phyloP scores from a whole-genome alignment of 2,888 invertebrate genomes.

The Microctonus brassicae region DNA sequence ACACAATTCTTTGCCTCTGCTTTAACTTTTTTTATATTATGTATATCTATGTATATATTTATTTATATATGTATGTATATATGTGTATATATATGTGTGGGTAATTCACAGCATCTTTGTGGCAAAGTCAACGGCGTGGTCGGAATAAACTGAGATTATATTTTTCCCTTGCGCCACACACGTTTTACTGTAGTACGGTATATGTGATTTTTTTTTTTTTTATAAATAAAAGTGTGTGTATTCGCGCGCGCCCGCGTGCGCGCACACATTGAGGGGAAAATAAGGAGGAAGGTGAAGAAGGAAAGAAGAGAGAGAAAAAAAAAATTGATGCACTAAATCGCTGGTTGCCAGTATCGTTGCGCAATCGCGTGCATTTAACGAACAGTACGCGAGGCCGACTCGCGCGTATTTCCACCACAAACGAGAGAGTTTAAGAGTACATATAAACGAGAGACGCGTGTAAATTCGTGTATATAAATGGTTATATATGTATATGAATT shows the following conservation, averaged over 20 bases:
- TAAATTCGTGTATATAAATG: neutral
- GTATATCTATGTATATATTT: neutral
- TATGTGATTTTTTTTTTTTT: no score
- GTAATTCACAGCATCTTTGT: no score
- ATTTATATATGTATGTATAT: slow-evolving; percentile 20
- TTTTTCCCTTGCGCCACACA: slow-evolving; percentile 38
- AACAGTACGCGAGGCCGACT: slow-evolving; percentile 16
- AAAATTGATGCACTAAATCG: slow-evolving; percentile 46
- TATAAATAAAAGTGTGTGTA: no score
- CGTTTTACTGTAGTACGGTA: slow-evolving; percentile 24
- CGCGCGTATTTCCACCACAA: neutral
- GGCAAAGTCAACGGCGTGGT: neutral
- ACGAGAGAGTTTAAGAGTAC: neutral
- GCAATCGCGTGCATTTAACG: slow-evolving; percentile 41
- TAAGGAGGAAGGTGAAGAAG: slow-evolving; percentile 30
- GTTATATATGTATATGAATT: neutral
- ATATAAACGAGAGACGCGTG: neutral
- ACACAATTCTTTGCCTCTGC: neutral
- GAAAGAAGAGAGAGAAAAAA: neutral
- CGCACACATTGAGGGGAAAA: no score
- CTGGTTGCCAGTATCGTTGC: slow-evolving; percentile 32
- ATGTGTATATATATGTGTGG: no score
- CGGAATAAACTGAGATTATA: slow-evolving; percentile 35
- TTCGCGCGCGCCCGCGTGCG: slow-evolving; percentile 21
- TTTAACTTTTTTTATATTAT: neutral